Base-by-base conservation (phyloP, 37 sponge, comb jelly and placozoan genomes). In the Chondrosia reniformis region DNA sequence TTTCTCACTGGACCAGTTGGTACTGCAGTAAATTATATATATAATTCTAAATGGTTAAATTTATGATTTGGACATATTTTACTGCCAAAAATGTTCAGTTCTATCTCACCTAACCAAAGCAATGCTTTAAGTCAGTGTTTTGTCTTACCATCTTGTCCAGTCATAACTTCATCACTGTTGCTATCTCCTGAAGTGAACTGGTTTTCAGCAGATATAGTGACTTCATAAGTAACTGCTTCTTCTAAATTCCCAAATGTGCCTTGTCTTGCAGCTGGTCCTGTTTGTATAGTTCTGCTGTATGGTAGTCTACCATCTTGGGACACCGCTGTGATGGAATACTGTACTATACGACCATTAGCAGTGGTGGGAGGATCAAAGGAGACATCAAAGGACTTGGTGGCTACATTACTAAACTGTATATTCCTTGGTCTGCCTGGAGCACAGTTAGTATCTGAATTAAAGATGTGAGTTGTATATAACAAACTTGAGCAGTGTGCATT, bases 391-490 rank as follows among this genome's bases (percentile, higher is more conserved):
- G 6, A 7, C 28, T 59, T 6, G 8, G 61, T 7, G 28, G n/a
- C 7, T 30, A 59, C 61, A 30, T 25, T 30, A 30, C 28, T 13
- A 7, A 30, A 25, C 28, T 59, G 6, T 30, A 59, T 30, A 59
- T 59, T 59, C 28, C 22, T 59, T 59, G 61, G 61, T 59, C 28
- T 6, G 28, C 17, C 28, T 59, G 61, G 61, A 59, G 28, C n/a
- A 13, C 61, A 59, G 61, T 59, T 59, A 30, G 61, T 25, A 59
- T 59, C 61, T 59, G 61, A n/a, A n/a, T n/a, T n/a, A n/a, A n/a
- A n/a, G n/a, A n/a, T n/a, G n/a, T n/a, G n/a, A n/a, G n/a, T n/a
- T n/a, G n/a, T n/a, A n/a, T n/a, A n/a, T n/a, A n/a, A n/a, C n/a
- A n/a, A n/a, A n/a, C n/a, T n/a, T n/a, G n/a, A n/a, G n/a, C n/a